Percentiles rank a stretch among this genome's conserved stretches.
phyloP scores from a whole-genome alignment of 1,140 invertebrate species.

The Ganaspis sp. region DNA sequence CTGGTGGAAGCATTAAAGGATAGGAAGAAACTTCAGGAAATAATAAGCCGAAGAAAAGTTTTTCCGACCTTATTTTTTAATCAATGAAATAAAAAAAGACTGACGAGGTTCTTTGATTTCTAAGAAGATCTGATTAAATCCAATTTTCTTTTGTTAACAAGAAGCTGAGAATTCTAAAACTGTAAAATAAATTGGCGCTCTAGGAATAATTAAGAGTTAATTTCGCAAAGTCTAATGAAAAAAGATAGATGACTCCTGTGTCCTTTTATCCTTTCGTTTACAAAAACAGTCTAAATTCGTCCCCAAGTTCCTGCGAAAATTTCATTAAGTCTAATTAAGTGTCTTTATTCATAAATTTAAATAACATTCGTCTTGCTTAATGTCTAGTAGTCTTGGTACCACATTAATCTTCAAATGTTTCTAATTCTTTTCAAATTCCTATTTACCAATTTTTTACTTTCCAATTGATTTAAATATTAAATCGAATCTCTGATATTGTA shows the following conservation, averaged over 20 bases:
- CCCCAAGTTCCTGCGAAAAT: neutral
- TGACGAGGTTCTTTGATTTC: neutral
- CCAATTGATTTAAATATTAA: no score
- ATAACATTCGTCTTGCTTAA: neutral
- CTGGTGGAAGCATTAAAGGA: neutral
- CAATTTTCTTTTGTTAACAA: neutral
- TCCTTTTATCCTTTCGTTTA: conserved; percentile 1
- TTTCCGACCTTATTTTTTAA: neutral
- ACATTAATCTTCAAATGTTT: no score
- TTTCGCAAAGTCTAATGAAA: neutral
- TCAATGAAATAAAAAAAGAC: neutral
- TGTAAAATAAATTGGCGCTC: neutral
- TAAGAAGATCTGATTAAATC: neutral
- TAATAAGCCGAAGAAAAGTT: neutral
- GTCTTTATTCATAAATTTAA: neutral
- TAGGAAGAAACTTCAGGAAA: neutral
- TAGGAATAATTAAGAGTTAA: conserved; percentile 14
- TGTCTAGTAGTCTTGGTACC: neutral
- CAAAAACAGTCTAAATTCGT: conserved; percentile 3
- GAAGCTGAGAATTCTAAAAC: neutral
- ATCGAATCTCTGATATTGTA: no score
- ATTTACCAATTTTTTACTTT: no score
- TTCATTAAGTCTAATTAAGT: conserved; percentile 8
- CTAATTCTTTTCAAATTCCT: neutral
- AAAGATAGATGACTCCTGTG: conserved; percentile 1